A percentile compares a stretch with the other conserved stretches of the same genome.
Conservation (phyloP, 2,888 invertebrate genomes). For the Tipula vernalis region DNA sequence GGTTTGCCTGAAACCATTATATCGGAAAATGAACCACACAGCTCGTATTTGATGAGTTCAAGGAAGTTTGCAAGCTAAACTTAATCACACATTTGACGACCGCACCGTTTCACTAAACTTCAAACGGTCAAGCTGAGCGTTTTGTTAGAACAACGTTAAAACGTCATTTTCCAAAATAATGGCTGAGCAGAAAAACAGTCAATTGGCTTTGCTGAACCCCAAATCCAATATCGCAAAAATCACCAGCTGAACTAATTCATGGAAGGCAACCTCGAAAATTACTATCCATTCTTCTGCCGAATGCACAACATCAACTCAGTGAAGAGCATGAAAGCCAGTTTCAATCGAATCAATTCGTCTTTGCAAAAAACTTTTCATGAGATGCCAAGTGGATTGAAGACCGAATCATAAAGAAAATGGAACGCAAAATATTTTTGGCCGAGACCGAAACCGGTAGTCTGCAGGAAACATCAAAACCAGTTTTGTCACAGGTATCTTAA, state of each 20-base stretch:
- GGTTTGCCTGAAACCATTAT: too few species aligned
- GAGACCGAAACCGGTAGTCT: neutral
- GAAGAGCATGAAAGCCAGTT: too few species aligned
- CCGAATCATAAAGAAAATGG: neutral
- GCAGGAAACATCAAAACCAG: neutral
- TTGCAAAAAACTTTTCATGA: neutral
- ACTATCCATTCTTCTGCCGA: neutral
- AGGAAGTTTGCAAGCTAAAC: neutral
- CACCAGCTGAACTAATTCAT: neutral
- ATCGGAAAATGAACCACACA: too few species aligned
- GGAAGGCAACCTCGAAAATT: neutral
- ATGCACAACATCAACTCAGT: too few species aligned
- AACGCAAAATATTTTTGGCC: neutral
- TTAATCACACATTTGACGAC: neutral
- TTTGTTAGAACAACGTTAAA: neutral
- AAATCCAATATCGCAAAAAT: neutral
- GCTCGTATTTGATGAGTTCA: neutral
- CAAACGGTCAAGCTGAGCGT: neutral
- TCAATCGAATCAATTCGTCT: neutral
- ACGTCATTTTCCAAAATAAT: too few species aligned
- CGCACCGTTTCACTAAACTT: neutral
- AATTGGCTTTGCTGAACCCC: neutral
- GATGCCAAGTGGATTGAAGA: neutral
- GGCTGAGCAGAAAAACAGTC: neutral
- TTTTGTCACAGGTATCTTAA: too few species aligned